phyloP scores from a whole-genome alignment of 2,888 invertebrate species.

The Aproaerema taeniolella region DNA sequence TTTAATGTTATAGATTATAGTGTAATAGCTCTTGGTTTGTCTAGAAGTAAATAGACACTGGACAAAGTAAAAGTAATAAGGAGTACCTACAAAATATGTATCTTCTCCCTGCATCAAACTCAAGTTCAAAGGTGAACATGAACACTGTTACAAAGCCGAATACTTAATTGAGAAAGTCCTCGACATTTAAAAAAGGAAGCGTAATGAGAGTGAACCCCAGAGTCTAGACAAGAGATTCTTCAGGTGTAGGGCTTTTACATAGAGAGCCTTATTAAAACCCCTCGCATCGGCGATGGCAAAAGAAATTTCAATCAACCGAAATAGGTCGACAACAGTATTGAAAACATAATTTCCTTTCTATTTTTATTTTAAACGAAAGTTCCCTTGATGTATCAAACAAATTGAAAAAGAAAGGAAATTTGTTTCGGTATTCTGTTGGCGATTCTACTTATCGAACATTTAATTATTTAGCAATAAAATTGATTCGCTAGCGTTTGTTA shows the following conservation, averaged over 20 bases:
- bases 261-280: constrained; percentile 33
- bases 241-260: constrained; percentile 27
- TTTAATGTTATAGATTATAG: too few relatives aligned
- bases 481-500: too few relatives aligned
- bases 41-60: too few relatives aligned
- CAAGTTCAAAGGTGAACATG: too few relatives aligned
- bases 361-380: too few relatives aligned
- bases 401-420: neutral
- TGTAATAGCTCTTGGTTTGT: too few relatives aligned
- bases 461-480: too few relatives aligned
- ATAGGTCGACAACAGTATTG: constrained; percentile 5
- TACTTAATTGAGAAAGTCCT: too few relatives aligned
- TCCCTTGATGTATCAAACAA: neutral
- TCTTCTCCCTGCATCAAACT: neutral
- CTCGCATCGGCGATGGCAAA: constrained; percentile 23
- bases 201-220: constrained; percentile 23
- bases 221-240: constrained; percentile 25
- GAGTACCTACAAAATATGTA: neutral
- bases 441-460: too few relatives aligned
- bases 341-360: neutral
- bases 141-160: too few relatives aligned
- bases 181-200: constrained; percentile 21
- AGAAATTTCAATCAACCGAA: neutral
- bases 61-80: neutral
- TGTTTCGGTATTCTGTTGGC: too few relatives aligned